These are phyloP conservation scores for Leptosomus discolor DNA, from an alignment of 2,113 vertebrate genomes.

Conservation along the genomic window DNA sequence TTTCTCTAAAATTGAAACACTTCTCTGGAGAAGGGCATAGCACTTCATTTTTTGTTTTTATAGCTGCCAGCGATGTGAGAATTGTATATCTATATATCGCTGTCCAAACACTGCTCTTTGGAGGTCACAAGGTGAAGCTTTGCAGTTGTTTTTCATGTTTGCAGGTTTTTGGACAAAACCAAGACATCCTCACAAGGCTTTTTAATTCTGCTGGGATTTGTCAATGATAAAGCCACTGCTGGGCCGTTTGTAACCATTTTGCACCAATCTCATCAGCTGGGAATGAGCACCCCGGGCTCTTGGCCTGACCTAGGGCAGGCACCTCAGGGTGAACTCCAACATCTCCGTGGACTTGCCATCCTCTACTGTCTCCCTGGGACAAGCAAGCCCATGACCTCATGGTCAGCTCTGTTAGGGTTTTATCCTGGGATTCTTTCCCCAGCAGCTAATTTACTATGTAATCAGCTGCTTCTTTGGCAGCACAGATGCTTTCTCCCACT, in stretches of 20 bases:
- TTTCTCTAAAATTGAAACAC: background rate
- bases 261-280: background rate
- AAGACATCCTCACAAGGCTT: background rate
- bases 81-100: background rate
- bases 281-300: accelerated
- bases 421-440: background rate
- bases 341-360: background rate
- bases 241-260: accelerated
- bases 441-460: background rate
- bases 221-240: background rate
- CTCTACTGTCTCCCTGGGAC: background rate
- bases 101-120: background rate
- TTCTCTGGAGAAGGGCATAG: background rate
- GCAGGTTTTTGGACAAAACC: background rate
- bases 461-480: background rate
- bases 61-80: background rate
- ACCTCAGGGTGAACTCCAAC: accelerated
- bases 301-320: background rate
- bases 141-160: background rate
- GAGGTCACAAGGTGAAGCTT: background rate
- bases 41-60: background rate
- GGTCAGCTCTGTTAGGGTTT: background rate
- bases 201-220: background rate
- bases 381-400: background rate
- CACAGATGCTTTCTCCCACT: background rate